A percentile compares a stretch with the other conserved stretches of the same genome.
These are phyloP conservation scores for Porites cylindrica DNA, from an alignment of 92 coral and sea anemone genomes.

Conservation along the genomic window DNA sequence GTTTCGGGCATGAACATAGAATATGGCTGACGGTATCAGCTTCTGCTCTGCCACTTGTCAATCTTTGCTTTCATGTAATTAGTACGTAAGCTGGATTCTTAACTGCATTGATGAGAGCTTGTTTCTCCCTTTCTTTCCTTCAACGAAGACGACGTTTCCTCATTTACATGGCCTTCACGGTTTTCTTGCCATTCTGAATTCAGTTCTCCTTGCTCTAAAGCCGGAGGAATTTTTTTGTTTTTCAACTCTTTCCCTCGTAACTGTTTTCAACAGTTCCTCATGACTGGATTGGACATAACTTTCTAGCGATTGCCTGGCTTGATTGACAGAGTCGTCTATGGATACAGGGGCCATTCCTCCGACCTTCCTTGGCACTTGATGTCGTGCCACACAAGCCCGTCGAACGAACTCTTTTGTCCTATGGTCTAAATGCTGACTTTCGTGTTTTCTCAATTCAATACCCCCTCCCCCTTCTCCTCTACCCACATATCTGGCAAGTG, in stretches of 20 bases:
- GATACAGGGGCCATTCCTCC: conserved; percentile 17
- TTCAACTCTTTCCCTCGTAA: conserved; percentile 16
- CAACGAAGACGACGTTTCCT: conserved; percentile 6
- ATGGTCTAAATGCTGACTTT: conserved; percentile 25
- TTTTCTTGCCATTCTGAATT: too few relatives aligned
- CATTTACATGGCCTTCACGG: conserved; percentile 2
- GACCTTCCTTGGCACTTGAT: conserved; percentile 33
- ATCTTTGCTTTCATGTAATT: background rate
- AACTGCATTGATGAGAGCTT: conserved; percentile 20
- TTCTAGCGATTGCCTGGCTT: conserved; percentile 17
- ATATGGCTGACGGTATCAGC: conserved; percentile 32
- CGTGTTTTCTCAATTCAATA: conserved; percentile 46
- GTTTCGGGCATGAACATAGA: conserved; percentile 14
- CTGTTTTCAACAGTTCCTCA: conserved; percentile 17
- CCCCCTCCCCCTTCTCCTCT: conserved; percentile 14
- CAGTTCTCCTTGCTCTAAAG: too few relatives aligned
- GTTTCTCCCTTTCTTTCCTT: conserved; percentile 22
- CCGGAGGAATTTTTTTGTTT: background rate
- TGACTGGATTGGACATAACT: conserved; percentile 7
- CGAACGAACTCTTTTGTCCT: conserved; percentile 37
- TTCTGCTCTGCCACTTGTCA: background rate
- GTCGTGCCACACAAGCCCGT: conserved; percentile 23
- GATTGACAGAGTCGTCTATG: conserved; percentile 27
- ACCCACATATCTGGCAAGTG: conserved; percentile 35
- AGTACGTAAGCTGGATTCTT: conserved; percentile 24